phyloP scores from a whole-genome alignment of 2,113 vertebrate species.

The Thalassoma bifasciatum region DNA sequence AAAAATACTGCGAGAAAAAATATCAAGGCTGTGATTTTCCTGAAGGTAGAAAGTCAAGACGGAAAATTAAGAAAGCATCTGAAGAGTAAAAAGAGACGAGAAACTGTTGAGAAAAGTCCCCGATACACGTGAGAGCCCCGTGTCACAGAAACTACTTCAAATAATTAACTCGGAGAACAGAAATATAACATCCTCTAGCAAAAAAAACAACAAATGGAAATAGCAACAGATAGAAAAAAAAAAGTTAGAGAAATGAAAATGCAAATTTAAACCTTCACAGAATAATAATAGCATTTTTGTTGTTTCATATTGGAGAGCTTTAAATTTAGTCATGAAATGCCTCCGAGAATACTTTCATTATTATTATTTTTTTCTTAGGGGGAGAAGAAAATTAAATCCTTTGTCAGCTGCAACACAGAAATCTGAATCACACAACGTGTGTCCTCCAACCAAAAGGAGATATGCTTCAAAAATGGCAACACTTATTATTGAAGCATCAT shows the following conservation, averaged over 20 bases:
- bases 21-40: too few relatives aligned
- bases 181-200: neutral
- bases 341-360: constrained; percentile 10
- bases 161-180: neutral
- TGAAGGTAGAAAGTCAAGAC: too few relatives aligned
- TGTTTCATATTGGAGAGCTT: neutral
- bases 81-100: too few relatives aligned
- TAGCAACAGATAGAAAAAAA: neutral
- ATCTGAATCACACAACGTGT: neutral
- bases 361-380: neutral
- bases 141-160: neutral
- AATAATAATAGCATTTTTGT: constrained; percentile 7
- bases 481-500: too few relatives aligned
- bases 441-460: too few relatives aligned
- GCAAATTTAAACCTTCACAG: constrained; percentile 1
- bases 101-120: neutral
- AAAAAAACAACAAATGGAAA: constrained; percentile 12
- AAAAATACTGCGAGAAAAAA: too few relatives aligned
- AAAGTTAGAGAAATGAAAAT: neutral
- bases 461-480: too few relatives aligned
- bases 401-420: neutral
- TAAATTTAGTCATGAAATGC: neutral
- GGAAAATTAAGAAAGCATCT: too few relatives aligned
- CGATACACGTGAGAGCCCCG: neutral
- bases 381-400: neutral